phyloP scores from a whole-genome alignment of 2,113 vertebrate species.

The Puntigrus tetrazona region DNA sequence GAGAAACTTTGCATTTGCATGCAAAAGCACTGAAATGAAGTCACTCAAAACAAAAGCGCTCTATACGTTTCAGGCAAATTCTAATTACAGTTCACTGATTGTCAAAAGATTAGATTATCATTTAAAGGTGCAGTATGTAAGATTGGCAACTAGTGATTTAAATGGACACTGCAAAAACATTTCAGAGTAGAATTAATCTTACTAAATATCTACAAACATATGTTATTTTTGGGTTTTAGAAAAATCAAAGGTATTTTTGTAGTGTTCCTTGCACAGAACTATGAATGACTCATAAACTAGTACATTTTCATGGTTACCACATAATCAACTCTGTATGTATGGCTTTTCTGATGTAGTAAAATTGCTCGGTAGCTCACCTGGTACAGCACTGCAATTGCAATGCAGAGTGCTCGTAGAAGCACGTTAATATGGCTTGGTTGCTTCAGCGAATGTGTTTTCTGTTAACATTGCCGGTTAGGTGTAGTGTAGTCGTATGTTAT shows the following conservation, averaged over 20 bases:
- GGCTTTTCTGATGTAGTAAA: background rate
- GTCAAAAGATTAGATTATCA: background rate
- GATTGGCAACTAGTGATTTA: no score
- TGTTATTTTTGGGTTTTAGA: no score
- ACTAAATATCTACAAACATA: no score
- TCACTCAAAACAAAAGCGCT: background rate
- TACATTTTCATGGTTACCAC: background rate
- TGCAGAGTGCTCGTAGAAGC: background rate
- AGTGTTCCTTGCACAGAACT: background rate
- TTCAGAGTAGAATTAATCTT: no score
- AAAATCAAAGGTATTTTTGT: no score
- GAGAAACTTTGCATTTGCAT: no score
- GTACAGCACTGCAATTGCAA: background rate
- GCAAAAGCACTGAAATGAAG: background rate
- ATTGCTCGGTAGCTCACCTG: background rate
- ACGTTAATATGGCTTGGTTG: background rate
- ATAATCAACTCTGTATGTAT: background rate
- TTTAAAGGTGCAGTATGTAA: no score
- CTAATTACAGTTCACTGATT: background rate
- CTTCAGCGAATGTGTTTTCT: background rate
- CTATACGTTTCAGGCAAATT: background rate
- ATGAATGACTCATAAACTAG: background rate
- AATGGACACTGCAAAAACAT: no score
- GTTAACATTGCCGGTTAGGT: background rate
- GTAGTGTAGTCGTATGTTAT: background rate